Percentiles rank a stretch among this genome's conserved stretches.
Evolutionary conservation across 2,113 vertebrate species (phyloP).

Genomic region (Nesogale talazaci): DNA sequence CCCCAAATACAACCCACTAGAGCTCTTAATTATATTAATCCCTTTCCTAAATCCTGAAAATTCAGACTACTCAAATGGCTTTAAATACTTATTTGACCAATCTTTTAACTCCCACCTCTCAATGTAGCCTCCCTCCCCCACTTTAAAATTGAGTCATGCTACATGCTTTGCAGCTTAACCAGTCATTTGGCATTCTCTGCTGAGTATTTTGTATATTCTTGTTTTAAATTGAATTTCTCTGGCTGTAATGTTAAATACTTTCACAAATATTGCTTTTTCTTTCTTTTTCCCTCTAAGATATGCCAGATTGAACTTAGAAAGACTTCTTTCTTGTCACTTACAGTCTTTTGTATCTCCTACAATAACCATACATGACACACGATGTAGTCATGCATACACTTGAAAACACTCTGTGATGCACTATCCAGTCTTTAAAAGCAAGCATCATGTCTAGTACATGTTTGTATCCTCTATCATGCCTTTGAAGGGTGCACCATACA

Average conservation of each 20-base stretch:
- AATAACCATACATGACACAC: background rate
- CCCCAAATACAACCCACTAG: too few species aligned
- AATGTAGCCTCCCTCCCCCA: background rate
- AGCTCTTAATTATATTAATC: too few species aligned
- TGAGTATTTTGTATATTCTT: background rate
- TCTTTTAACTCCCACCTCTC: background rate
- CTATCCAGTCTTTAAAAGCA: background rate
- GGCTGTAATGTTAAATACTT: background rate
- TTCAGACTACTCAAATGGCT: background rate
- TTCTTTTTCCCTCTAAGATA: background rate
- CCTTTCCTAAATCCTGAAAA: background rate
- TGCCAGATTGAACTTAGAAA: background rate
- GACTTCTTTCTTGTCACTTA: background rate
- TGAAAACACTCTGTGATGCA: background rate
- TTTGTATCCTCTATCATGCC: background rate
- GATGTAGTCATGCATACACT: background rate
- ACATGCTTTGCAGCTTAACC: background rate
- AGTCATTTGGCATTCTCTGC: background rate
- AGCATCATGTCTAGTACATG: background rate
- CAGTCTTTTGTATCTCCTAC: background rate
- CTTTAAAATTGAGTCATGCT: background rate
- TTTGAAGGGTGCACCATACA: background rate
- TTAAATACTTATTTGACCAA: background rate
- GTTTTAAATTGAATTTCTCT: background rate
- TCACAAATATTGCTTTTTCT: background rate